Base-by-base conservation (phyloP, 1,140 invertebrate species). In the Atta cephalotes region DNA sequence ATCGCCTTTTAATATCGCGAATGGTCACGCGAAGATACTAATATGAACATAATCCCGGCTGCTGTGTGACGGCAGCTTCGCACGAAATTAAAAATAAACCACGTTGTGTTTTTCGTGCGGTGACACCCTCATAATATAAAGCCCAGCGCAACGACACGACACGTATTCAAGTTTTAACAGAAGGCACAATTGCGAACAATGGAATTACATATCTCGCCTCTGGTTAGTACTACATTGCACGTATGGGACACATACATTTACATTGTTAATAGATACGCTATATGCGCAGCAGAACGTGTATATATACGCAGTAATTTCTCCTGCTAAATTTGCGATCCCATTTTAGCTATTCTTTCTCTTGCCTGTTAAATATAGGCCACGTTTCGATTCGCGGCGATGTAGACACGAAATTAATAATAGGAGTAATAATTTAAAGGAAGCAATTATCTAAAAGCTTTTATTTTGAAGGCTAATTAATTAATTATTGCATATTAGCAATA, bases 141-240 rank as follows among this genome's bases (percentile, higher is more conserved):
- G 65, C 79, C 51, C 60, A 16, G 39, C 45, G 70, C 45, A 62
- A 58, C 53, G 78, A 60, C 65, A 49, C 56, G 71, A 63, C 78
- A 31, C 60, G 65, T 62, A 90, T 90, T 87, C 89, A 90, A 90
- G 89, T 88, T 90, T 90, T 90, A 90, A 86, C 89, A 86, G 86
- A 90, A 88, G 87, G 82, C 66, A 82, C 86, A 90, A 86, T 90
- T 90, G 89, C 89, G 89, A 90, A 90, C 89, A 90, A 90, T 90
- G 89, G 89, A 90, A 90, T 90, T 90, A 90, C 86, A 90, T 90
- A 90, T 88, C 87, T 90, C 72, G 56, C 74, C 56, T 53, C 78
- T 39, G 78, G 86, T 90, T 90, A 90, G 87, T 79, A 63, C 31
- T 66, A 39, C 79, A 86, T 88, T 45, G 89, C 89, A 86, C 89